Evolutionary conservation across 2,113 vertebrate genomes (phyloP), one percentile per base, ranked within the genome.

Genomic region (Melanotaenia duboulayi): DNA sequence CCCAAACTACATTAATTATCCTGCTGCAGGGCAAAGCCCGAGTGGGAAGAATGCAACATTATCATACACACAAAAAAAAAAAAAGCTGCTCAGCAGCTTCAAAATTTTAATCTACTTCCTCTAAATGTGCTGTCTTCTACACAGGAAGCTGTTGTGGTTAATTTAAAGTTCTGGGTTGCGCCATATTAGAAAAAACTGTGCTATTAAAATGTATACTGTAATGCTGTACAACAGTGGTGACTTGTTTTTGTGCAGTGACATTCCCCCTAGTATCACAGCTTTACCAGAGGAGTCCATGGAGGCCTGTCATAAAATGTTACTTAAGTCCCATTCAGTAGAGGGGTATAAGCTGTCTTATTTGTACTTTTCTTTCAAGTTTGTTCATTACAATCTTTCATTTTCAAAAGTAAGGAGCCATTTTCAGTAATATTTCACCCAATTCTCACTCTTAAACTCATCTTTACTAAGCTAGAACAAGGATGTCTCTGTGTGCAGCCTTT

Each of bases 141-240:
- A 32, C 59, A 22, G 60, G 56, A 66, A 66, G 25, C 68, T 80
- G 76, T 78, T 75, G 54, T 12, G 2, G 68, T 42, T 76, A 22
- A 39, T 71, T 74, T 65, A 59, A 71, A 56, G 35, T 44, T 71
- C 23, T 71, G 24, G 65, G 69, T 76, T 69, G 17, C 22, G 56
- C 3, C 35, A n/a, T 23, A 72, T 77, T 74, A 64, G 7, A 60
- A 8, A 14, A 60, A 8, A 14, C 1, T 1, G 4, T 60, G 69
- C 54, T 14, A 35, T 68, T 60, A 55, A 8, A 52, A 22, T 40
- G 20, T 40, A 56, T 19, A n/a, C n/a, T n/a, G n/a, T n/a, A 55
- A 64, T 2, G 19, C 12, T 25, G 8, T 44, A 11, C 23, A 37
- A 11, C 57, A 23, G 1, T 5, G 6, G 19, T 61, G 10, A 17